Base-by-base conservation (phyloP, 30 jellyfish, hydroid and myxozoan species). In the Morbakka virulenta region DNA sequence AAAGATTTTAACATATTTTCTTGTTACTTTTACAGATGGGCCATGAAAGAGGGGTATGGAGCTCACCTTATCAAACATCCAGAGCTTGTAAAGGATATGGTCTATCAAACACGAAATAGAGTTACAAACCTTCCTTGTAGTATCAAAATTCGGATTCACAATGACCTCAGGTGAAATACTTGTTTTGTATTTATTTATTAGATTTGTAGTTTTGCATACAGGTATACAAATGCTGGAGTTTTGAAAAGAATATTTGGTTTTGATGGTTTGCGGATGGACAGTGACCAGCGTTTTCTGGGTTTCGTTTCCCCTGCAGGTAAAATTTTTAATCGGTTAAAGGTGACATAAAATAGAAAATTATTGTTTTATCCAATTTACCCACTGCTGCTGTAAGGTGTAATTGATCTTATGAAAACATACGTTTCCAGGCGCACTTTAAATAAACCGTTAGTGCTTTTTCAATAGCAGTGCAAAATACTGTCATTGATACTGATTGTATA, bases 1-100 rank as follows among this genome's bases (percentile, higher is more conserved):
- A n/a, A n/a, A 47, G 62, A n/a, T 47, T 11, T 12, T 12, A n/a
- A n/a, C 14, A 47, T n/a, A 12, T 47, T 12, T 47, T 21, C 20
- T 13, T 0, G 0, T 30, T 0, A 35, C 24, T 68, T 83, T 82
- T 51, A 1, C 30, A 86, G 96, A 27, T 89, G 97, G 97, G 97
- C 97, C 62, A 89, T 89, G 95, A 95, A 95, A 4, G 97, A 89
- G 70, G 95, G 97, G 11, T 89, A 82, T 65, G 97, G 97, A 3
- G 93, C 95, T 0, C 85, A 91, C 23, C 85, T 91, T 12, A 91
- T 91, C 20, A 79, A 85, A 47, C 73, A 78, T 50, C 96, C 95
- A 0, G 98, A 91, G 33, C 53, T 77, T 31, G 52, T 89, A 48
- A 84, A 79, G 3, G 97, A 89, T 35, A 89, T 89, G 95, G 89